These are phyloP conservation scores for Trachelus tabidus DNA, from an alignment of 2,888 invertebrate species.

Conservation along the genomic window DNA sequence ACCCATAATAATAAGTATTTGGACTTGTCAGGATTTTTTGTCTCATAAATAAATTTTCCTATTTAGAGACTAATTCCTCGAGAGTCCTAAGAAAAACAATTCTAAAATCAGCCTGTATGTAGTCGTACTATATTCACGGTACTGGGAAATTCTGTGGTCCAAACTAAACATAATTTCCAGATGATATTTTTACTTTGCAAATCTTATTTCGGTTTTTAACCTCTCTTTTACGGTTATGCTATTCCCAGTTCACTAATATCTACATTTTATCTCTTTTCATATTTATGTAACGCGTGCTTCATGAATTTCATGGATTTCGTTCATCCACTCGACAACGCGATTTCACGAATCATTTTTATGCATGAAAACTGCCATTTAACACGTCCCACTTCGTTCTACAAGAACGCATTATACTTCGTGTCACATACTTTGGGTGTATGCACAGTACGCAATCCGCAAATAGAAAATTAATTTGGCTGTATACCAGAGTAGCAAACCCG, in stretches of 20 bases:
- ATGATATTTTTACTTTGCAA: background rate
- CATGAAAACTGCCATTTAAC: background rate
- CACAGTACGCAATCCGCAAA: slow-evolving; percentile 16
- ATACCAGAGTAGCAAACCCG: slow-evolving; percentile 8
- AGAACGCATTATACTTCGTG: background rate
- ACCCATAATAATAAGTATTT: background rate
- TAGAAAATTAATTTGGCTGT: slow-evolving; percentile 22
- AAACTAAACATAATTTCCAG: background rate
- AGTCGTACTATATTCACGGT: background rate
- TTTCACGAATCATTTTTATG: background rate
- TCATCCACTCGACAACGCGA: background rate
- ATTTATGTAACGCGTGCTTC: background rate
- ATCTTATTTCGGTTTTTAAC: background rate
- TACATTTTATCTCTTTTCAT: background rate
- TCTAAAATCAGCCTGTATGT: background rate
- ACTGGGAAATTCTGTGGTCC: background rate
- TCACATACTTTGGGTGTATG: background rate
- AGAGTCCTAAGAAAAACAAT: background rate
- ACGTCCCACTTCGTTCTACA: background rate
- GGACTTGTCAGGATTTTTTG: background rate
- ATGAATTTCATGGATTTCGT: background rate
- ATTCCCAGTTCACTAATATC: background rate
- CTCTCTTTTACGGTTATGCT: background rate
- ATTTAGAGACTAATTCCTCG: background rate
- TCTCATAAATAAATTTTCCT: background rate